Base-by-base conservation (phyloP, 2,888 invertebrate species). In the Mythimna albipuncta region DNA sequence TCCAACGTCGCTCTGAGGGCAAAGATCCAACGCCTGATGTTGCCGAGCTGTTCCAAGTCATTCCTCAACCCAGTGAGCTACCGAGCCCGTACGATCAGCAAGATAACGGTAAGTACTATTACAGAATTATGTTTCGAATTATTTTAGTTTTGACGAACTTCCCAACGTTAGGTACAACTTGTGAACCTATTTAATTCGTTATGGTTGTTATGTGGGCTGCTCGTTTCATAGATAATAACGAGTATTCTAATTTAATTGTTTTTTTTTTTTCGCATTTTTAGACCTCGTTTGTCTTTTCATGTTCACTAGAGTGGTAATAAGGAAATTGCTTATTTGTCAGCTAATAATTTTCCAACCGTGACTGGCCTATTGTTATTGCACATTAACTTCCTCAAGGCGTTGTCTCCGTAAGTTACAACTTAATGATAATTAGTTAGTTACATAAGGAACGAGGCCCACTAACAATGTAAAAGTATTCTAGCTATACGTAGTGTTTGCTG, bases 31-130 rank as follows among this genome's bases (percentile, higher is more conserved):
- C 97, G 35, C 98, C 99, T 61, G 98, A 98, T 90, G 98, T 99
- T 83, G 98, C 98, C 67, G 99, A 99, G 91, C 98, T 99, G 83
- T 99, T 99, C 95, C 98, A 98, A 95, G 98, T 99, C 81, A 97
- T 98, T 83, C 97, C 98, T 84, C 97, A 98, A 90, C 97, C 97
- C 19, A 95, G 97, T 78, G 96, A 96, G 66, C 81, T 96, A 55
- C 88, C 92, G 26, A 97, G 96, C 85, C 95, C 96, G 32, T 94
- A 93, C 79, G 96, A 96, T 87, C 95, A 96, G 87, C 95, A 95
- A 88, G 96, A 96, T 75, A 94, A 92, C 89, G 96, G 96, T 96
- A 87, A 94, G 95, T 91, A 32, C 64, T 70, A 21, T 63, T 58
- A 61, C 70, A 38, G 61, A 32, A 47, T 19, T 44, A 44, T 47